Conservation (phyloP, 2,888 invertebrate species). For the Perithous albicinctus region DNA sequence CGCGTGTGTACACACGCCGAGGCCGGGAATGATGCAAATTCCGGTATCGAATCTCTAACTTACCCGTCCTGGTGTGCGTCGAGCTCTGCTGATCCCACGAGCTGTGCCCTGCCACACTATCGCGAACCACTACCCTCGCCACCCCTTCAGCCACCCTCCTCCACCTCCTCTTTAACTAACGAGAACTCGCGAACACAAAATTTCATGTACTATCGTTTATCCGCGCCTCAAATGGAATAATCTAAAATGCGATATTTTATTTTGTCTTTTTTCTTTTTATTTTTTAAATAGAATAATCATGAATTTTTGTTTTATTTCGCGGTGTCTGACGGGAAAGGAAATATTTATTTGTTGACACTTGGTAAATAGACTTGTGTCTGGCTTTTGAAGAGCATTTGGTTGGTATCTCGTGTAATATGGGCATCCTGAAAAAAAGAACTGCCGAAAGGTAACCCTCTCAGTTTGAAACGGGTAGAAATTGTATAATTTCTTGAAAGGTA, state of each 20-base stretch:
- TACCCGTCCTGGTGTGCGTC: slow-evolving; percentile 60
- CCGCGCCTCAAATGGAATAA: slow-evolving; percentile 26
- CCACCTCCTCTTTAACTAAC: slow-evolving; percentile 35
- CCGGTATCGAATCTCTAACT: slow-evolving; percentile 67
- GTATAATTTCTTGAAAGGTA: no score
- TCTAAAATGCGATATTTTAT: slow-evolving; percentile 14
- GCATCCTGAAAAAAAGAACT: no score
- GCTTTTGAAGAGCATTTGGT: background rate
- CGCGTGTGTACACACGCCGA: slow-evolving; percentile 62
- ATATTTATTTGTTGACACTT: background rate
- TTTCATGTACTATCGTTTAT: slow-evolving; percentile 23
- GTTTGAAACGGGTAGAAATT: no score
- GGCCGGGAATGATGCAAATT: slow-evolving; percentile 65
- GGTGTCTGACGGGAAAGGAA: background rate
- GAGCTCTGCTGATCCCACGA: slow-evolving; percentile 56
- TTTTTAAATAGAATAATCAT: no score
- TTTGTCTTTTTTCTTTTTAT: background rate
- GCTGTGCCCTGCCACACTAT: slow-evolving; percentile 18
- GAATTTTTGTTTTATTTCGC: background rate
- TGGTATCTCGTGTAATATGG: no score
- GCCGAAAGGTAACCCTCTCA: no score
- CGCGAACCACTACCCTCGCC: background rate
- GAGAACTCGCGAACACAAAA: slow-evolving; percentile 11
- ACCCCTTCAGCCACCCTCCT: background rate
- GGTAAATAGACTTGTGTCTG: background rate